phyloP scores from a whole-genome alignment of 2,113 vertebrate genomes.

The Columba livia region DNA sequence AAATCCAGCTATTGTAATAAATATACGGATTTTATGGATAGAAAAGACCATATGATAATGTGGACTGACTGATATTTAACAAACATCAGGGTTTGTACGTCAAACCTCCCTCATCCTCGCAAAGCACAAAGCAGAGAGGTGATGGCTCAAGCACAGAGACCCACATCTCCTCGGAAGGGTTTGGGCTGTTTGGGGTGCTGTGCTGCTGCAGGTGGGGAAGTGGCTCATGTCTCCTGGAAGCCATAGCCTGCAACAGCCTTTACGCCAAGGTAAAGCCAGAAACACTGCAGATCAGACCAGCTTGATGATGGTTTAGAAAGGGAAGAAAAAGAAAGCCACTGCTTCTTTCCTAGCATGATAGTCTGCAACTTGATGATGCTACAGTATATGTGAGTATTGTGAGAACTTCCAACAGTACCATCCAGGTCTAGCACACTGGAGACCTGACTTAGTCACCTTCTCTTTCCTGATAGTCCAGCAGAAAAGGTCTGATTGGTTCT shows the following conservation, averaged over 20 bases:
- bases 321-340: not conserved
- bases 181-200: too few relatives aligned
- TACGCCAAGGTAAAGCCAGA: not conserved
- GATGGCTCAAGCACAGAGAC: not conserved
- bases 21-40: not conserved
- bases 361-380: not conserved
- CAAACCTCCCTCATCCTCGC: not conserved
- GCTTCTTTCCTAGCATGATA: not conserved
- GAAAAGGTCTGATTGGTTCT: not conserved
- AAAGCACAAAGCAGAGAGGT: rapidly evolving
- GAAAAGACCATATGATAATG: rapidly evolving
- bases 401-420: not conserved
- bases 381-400: not conserved
- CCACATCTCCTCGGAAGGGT: rapidly evolving
- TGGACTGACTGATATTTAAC: not conserved
- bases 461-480: not conserved
- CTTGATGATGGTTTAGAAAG: not conserved
- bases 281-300: not conserved
- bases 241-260: not conserved
- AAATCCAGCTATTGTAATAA: not conserved
- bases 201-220: not conserved
- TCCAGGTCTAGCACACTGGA: not conserved
- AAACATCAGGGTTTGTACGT: not conserved
- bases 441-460: not conserved
- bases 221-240: not conserved